Conservation (phyloP, 2,113 vertebrate genomes). For the Pitta sordida region DNA sequence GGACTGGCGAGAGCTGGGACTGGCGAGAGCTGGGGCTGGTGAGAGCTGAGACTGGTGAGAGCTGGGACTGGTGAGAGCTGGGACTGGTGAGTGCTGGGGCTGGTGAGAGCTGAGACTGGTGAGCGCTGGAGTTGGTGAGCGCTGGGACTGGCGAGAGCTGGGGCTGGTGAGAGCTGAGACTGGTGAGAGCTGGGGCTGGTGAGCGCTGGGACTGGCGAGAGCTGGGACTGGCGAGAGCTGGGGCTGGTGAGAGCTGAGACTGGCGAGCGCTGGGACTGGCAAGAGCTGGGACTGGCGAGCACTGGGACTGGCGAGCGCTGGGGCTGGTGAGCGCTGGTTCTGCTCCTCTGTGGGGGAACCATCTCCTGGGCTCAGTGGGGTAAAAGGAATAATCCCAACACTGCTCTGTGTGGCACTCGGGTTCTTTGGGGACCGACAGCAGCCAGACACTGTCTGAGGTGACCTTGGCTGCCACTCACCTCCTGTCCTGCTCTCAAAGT, state of each 20-base stretch:
- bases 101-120: too few relatives aligned
- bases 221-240: too few relatives aligned
- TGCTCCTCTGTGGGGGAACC: background rate
- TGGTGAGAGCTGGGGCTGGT: too few relatives aligned
- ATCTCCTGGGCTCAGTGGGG: background rate
- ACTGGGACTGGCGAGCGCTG: background rate
- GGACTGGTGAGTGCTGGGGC: background rate
- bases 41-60: too few relatives aligned
- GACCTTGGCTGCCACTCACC: background rate
- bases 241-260: background rate
- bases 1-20: too few relatives aligned
- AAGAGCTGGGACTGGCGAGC: too few relatives aligned
- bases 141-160: too few relatives aligned
- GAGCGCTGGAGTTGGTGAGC: background rate
- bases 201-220: too few relatives aligned
- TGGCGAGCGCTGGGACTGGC: accelerated
- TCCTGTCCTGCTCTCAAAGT: background rate
- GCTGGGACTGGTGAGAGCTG: background rate
- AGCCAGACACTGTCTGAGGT: background rate
- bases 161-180: background rate
- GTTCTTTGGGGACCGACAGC: accelerated
- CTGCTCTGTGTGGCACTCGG: accelerated
- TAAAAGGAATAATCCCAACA: background rate
- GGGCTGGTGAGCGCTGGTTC: background rate
- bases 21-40: too few relatives aligned